phyloP scores from a whole-genome alignment of 2,888 invertebrate genomes.

The Emmelina monodactyla region DNA sequence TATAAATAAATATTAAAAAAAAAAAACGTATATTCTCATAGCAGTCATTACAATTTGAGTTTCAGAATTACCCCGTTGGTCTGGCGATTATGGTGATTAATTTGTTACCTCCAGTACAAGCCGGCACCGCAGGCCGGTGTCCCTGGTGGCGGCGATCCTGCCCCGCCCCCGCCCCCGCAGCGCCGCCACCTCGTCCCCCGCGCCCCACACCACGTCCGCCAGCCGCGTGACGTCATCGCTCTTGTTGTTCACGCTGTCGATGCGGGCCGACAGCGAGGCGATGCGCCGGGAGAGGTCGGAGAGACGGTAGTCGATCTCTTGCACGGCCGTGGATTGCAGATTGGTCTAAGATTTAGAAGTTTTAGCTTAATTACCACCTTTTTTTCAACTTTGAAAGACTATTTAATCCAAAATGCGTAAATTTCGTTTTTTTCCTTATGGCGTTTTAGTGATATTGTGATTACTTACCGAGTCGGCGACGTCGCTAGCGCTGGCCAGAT shows the following conservation, averaged over 20 bases:
- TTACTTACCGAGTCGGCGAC: constrained; percentile 44
- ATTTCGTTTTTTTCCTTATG: too few relatives aligned
- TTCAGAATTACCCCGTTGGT: too few relatives aligned
- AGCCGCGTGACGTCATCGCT: constrained; percentile 51
- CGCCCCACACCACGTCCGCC: constrained; percentile 49
- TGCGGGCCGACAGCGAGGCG: constrained; percentile 23
- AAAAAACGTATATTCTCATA: too few relatives aligned
- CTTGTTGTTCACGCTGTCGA: constrained; percentile 39
- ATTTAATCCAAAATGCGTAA: not conserved
- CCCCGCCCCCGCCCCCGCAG: constrained; percentile 53
- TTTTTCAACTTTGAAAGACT: not conserved
- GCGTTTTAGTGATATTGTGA: not conserved
- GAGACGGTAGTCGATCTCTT: constrained; percentile 43
- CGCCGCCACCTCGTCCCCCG: constrained; percentile 54
- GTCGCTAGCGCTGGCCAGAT: constrained; percentile 42
- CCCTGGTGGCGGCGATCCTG: constrained; percentile 26
- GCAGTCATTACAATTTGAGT: too few relatives aligned
- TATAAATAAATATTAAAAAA: too few relatives aligned
- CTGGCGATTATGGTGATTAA: too few relatives aligned
- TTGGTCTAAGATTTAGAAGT: constrained; percentile 29
- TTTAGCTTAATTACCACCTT: not conserved
- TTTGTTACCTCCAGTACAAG: constrained; percentile 36
- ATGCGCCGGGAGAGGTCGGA: constrained; percentile 32
- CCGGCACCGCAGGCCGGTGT: constrained; percentile 35
- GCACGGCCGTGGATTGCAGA: constrained; percentile 46